Evolutionary conservation across 2,113 vertebrate species (phyloP).

Genomic region (Scolopax mira): DNA sequence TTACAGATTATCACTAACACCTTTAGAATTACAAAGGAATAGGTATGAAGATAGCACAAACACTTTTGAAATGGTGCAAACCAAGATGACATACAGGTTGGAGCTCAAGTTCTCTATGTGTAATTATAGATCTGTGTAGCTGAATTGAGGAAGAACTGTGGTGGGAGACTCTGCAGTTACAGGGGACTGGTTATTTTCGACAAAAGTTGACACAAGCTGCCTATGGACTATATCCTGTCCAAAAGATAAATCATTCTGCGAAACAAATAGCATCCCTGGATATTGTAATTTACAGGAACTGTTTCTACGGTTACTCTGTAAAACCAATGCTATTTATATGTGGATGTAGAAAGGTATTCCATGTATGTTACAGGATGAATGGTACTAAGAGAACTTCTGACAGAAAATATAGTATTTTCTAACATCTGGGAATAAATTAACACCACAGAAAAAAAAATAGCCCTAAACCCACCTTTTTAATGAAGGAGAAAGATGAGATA

Average conservation of each 20-base stretch:
- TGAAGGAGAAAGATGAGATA: not conserved
- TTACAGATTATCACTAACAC: not conserved
- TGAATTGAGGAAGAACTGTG: accelerated
- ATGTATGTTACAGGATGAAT: not conserved
- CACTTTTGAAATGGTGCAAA: not conserved
- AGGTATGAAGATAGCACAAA: not conserved
- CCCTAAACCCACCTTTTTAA: not conserved
- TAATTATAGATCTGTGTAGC: not conserved
- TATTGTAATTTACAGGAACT: not conserved
- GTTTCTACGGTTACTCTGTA: not conserved
- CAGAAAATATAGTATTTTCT: not conserved
- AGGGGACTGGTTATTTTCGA: not conserved
- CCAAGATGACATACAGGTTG: not conserved
- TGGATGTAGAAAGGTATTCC: not conserved
- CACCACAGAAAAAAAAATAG: not conserved
- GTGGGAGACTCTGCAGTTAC: not conserved
- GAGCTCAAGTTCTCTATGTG: not conserved
- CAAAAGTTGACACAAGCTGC: not conserved
- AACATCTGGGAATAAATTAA: not conserved
- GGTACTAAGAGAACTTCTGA: not conserved
- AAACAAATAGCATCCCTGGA: not conserved
- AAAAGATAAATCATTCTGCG: not conserved
- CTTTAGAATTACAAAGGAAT: not conserved
- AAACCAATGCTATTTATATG: not conserved
- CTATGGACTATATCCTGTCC: not conserved